Percentiles rank a stretch among this genome's conserved stretches.
These are phyloP conservation scores for Dasyurus viverrinus DNA, from an alignment of 2,113 vertebrate genomes.

Conservation along the genomic window DNA sequence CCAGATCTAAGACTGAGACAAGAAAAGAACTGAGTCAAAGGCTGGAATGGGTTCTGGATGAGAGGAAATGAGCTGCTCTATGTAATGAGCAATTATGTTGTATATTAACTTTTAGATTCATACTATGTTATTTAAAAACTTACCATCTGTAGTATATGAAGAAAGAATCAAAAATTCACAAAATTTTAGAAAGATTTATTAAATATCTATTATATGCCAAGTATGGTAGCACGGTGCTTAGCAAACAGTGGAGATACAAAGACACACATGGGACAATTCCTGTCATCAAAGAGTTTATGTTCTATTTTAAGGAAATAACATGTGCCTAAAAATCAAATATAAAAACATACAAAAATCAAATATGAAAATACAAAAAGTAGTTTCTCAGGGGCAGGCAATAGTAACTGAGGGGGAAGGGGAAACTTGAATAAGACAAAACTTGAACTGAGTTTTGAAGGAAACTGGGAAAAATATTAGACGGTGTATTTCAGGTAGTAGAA, in stretches of 20 bases:
- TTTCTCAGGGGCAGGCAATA: neutral
- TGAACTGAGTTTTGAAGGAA: neutral
- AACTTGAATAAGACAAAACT: neutral
- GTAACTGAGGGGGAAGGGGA: neutral
- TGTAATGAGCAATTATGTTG: neutral
- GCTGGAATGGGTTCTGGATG: neutral
- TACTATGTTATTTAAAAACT: neutral
- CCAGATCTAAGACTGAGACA: neutral
- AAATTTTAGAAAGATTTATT: neutral
- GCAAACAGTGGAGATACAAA: neutral
- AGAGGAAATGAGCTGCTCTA: neutral
- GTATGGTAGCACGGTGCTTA: neutral
- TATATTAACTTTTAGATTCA: neutral
- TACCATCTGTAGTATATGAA: neutral
- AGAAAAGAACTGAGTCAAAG: neutral
- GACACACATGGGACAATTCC: neutral
- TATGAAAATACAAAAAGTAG: neutral
- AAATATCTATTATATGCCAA: neutral
- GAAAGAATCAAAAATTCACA: neutral
- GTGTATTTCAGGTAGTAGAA: neutral
- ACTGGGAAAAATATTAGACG: neutral
- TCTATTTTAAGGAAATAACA: neutral
- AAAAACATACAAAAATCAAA: neutral
- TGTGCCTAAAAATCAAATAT: neutral
- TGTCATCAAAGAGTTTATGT: neutral